A percentile compares a stretch with the other conserved stretches of the same genome.
phyloP scores from a whole-genome alignment of 1,140 invertebrate species.

The Drosophila fuyamai region DNA sequence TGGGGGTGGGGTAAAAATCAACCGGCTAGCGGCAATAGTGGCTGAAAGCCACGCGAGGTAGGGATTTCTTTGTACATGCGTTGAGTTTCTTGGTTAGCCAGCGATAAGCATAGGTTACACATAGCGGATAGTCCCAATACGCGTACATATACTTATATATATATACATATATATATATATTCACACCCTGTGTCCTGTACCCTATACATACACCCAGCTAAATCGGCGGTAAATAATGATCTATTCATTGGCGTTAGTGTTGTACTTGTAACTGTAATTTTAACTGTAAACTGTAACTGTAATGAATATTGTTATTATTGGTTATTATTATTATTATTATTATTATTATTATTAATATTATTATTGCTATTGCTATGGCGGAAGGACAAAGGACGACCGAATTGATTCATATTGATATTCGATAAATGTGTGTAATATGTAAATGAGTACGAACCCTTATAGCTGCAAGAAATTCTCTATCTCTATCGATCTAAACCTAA shows the following conservation, averaged over 20 bases:
- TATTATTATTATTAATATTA: slow-evolving; percentile 56
- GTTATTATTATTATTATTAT: slow-evolving; percentile 64
- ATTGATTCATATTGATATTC: slow-evolving; percentile 74
- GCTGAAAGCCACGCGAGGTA: slow-evolving; percentile 50
- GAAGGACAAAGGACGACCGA: slow-evolving; percentile 34
- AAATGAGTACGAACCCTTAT: slow-evolving; percentile 41
- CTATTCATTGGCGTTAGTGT: slow-evolving; percentile 82
- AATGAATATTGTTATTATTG: slow-evolving; percentile 78
- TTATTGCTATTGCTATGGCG: slow-evolving; percentile 51
- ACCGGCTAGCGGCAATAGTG: slow-evolving; percentile 80
- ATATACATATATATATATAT: slow-evolving; percentile 42
- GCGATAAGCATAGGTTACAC: slow-evolving; percentile 64
- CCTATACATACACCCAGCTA: slow-evolving; percentile 44
- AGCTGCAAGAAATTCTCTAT: slow-evolving; percentile 67
- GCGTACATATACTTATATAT: slow-evolving; percentile 30
- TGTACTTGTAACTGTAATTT: slow-evolving; percentile 73
- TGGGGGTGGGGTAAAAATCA: slow-evolving; percentile 28
- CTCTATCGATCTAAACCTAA: slow-evolving; percentile 40
- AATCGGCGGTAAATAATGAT: slow-evolving; percentile 62
- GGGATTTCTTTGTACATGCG: slow-evolving; percentile 51
- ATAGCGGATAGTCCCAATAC: slow-evolving; percentile 59
- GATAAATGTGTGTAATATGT: slow-evolving; percentile 52
- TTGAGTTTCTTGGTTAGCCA: slow-evolving; percentile 64
- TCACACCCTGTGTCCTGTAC: slow-evolving; percentile 40
- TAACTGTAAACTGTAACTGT: slow-evolving; percentile 52